phyloP scores from a whole-genome alignment of 35 echinoderm and acorn worm genomes.

The Apostichopus parvimensis region DNA sequence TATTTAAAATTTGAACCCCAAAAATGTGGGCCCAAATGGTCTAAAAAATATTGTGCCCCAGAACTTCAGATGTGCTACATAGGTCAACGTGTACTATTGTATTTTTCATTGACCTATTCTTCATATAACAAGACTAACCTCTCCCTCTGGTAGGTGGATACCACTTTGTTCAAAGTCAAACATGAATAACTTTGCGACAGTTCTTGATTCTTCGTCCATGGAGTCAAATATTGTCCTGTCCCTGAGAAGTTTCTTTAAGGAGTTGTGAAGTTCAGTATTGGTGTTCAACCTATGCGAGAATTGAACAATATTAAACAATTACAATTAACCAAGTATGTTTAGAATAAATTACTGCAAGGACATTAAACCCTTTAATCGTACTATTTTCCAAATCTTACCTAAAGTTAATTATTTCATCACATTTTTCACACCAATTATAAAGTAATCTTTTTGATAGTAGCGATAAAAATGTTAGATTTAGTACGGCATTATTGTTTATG shows the following conservation, averaged over 20 bases:
- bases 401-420: background rate
- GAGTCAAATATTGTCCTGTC: constrained; percentile 46
- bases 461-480: too few relatives aligned
- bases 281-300: constrained; percentile 77
- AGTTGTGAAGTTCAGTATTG: constrained; percentile 82
- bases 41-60: too few relatives aligned
- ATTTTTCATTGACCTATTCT: background rate
- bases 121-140: constrained; percentile 54
- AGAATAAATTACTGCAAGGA: background rate
- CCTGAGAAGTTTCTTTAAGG: constrained; percentile 75
- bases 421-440: too few relatives aligned
- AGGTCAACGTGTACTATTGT: background rate
- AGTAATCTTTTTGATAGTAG: too few relatives aligned
- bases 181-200: constrained; percentile 88
- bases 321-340: too few relatives aligned
- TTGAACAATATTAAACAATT: too few relatives aligned
- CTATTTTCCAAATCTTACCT: background rate
- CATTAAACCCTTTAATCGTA: background rate
- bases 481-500: too few relatives aligned
- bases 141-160: constrained; percentile 78
- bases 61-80: too few relatives aligned
- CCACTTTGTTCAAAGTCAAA: constrained; percentile 99
- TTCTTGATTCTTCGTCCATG: constrained; percentile 87
- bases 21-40: too few relatives aligned
- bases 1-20: too few relatives aligned